Percentiles rank a stretch among this genome's conserved stretches.
These are phyloP conservation scores for Phasia obesa DNA, from an alignment of 2,888 invertebrate species.

Conservation along the genomic window DNA sequence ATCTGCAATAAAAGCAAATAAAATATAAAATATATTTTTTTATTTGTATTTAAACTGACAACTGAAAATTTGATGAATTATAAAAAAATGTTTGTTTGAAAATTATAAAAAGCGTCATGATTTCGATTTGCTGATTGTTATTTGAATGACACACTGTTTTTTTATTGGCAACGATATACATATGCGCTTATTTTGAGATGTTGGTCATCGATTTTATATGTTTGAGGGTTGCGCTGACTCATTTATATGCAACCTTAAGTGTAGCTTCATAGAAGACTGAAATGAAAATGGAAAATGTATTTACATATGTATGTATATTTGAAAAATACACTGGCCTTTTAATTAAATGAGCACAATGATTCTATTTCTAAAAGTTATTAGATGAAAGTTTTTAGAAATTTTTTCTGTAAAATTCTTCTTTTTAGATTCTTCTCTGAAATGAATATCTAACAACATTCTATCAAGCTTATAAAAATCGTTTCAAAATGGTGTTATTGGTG, in stretches of 20 bases:
- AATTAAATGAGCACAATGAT: too few species aligned
- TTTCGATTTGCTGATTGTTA: slow-evolving; percentile 19
- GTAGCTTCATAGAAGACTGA: too few species aligned
- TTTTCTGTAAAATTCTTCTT: too few species aligned
- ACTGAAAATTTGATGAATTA: slow-evolving; percentile 23
- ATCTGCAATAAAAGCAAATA: slow-evolving; percentile 14
- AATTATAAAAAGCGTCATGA: slow-evolving; percentile 12
- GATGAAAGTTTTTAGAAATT: too few species aligned
- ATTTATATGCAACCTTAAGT: background rate
- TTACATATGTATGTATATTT: too few species aligned
- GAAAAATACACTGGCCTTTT: too few species aligned
- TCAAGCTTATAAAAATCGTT: too few species aligned
- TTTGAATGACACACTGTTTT: background rate
- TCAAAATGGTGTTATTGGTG: too few species aligned
- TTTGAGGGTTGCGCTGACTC: background rate
- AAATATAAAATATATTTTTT: slow-evolving; percentile 10
- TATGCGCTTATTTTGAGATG: background rate
- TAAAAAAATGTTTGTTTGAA: slow-evolving; percentile 12
- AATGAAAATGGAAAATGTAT: too few species aligned
- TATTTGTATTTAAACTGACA: slow-evolving; percentile 30
- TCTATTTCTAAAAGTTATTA: too few species aligned
- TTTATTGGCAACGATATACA: background rate
- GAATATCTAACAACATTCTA: too few species aligned
- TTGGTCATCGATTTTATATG: background rate
- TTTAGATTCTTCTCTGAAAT: too few species aligned